Evolutionary conservation across 2,797 vertebrate species (phyloP).

Genomic region (Champsocephalus esox): DNA sequence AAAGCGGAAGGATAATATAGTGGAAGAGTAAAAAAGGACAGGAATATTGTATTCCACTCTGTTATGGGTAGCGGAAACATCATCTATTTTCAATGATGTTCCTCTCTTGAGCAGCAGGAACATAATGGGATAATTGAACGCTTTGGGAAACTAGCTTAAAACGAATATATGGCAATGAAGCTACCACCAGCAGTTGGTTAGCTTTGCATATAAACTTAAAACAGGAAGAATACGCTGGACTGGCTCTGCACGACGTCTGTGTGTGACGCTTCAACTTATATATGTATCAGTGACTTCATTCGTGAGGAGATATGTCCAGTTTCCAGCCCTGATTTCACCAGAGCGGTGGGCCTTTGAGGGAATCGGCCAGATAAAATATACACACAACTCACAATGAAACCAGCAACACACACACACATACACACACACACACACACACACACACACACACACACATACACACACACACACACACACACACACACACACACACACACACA

Average conservation of each 20-base stretch:
- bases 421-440: constrained; percentile 13
- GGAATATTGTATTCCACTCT: background rate
- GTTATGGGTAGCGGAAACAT: constrained; percentile 13
- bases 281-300: constrained; percentile 50
- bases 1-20: constrained; percentile 7
- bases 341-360: constrained; percentile 28
- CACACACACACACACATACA: too few relatives aligned
- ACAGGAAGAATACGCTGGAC: background rate
- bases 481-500: too few relatives aligned
- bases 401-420: background rate
- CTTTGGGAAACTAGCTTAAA: background rate
- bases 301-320: constrained; percentile 15
- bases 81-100: constrained; percentile 5
- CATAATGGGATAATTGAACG: background rate
- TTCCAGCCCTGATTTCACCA: constrained; percentile 43
- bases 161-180: background rate
- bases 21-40: background rate
- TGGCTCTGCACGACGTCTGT: background rate
- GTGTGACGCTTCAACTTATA: constrained; percentile 8
- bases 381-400: constrained; percentile 6
- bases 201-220: background rate
- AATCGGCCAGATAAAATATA: constrained; percentile 52
- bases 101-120: background rate
- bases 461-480: too few relatives aligned
- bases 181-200: background rate